Evolutionary conservation across 2,888 invertebrate genomes (phyloP).

Genomic region (Apamea epomidion): DNA sequence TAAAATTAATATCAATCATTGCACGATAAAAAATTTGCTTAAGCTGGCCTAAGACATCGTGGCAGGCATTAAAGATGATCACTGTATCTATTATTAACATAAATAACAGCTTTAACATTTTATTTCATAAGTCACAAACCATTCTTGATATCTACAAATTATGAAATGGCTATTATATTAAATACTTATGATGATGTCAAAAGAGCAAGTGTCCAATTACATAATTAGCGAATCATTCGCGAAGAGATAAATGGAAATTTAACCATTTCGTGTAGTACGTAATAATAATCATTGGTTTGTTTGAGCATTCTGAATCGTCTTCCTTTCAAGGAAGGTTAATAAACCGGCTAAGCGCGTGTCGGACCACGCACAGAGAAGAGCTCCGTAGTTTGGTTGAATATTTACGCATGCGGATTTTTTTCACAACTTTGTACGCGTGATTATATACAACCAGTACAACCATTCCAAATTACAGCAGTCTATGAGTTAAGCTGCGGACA

Average conservation of each 20-base stretch:
- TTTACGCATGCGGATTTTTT: background rate
- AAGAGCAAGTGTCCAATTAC: conserved; percentile 33
- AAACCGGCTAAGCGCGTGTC: background rate
- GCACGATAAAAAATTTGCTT: conserved; percentile 19
- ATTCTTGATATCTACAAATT: conserved; percentile 29
- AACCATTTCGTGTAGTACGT: background rate
- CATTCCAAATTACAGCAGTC: too few species aligned
- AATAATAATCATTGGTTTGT: conserved; percentile 1
- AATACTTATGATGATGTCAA: conserved; percentile 20
- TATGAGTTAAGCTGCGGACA: too few species aligned
- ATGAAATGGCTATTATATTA: conserved; percentile 25
- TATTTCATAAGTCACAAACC: conserved; percentile 32
- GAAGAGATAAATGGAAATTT: conserved; percentile 8
- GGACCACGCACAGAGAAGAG: background rate
- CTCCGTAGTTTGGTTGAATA: background rate
- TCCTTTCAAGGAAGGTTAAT: background rate
- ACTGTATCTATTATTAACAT: conserved; percentile 6
- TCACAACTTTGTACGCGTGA: background rate
- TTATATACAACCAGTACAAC: background rate
- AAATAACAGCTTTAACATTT: conserved; percentile 31
- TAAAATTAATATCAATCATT: conserved; percentile 14
- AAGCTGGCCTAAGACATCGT: conserved; percentile 15
- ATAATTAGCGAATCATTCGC: conserved; percentile 33
- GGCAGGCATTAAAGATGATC: conserved; percentile 9
- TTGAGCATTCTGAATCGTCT: background rate